Conservation (phyloP, 2,113 vertebrate species). For the Tachysurus vachellii region DNA sequence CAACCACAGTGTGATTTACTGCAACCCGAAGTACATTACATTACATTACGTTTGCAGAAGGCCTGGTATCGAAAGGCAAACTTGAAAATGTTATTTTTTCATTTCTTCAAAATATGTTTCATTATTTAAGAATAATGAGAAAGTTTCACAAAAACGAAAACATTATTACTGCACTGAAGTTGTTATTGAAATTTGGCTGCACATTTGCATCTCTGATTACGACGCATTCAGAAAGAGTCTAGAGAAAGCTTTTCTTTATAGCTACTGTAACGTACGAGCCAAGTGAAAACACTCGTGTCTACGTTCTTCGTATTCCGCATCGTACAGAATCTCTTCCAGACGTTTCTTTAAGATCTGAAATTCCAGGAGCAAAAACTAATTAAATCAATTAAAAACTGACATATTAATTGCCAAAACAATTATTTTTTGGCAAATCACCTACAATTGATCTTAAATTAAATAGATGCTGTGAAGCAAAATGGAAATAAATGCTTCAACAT, state of each 20-base stretch:
- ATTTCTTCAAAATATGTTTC: background rate
- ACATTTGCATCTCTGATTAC: background rate
- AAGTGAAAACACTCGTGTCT: no score
- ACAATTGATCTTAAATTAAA: background rate
- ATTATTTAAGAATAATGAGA: conserved; percentile 3
- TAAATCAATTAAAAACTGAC: background rate
- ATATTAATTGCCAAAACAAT: no score
- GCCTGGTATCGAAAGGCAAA: background rate
- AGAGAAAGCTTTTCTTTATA: background rate
- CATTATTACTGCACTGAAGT: background rate
- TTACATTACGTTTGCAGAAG: background rate
- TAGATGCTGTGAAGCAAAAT: background rate
- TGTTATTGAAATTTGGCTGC: background rate
- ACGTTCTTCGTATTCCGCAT: background rate
- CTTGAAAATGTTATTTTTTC: conserved; percentile 15
- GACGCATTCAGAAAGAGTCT: background rate
- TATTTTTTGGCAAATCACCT: background rate
- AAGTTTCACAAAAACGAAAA: background rate
- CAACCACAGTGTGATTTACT: conserved; percentile 1
- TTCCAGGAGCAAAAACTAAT: background rate
- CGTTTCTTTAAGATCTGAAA: background rate
- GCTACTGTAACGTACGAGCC: background rate
- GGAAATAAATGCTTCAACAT: background rate
- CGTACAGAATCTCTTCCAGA: no score
- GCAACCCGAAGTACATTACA: background rate